Evolutionary conservation across 2,113 vertebrate genomes (phyloP).

Genomic region (Zeus faber): DNA sequence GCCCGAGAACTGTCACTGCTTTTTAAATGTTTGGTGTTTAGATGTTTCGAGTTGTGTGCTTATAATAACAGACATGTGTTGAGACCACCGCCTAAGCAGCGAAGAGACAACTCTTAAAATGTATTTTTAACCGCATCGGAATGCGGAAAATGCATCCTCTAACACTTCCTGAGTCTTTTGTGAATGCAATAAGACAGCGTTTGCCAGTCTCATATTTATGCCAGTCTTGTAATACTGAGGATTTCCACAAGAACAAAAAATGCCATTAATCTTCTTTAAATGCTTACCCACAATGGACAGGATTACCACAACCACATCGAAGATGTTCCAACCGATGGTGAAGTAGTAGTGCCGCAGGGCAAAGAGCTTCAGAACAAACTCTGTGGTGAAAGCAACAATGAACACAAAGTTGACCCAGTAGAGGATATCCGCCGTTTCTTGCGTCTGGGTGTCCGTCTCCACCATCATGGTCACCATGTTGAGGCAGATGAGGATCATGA

Average conservation of each 20-base stretch:
- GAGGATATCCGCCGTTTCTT: slow-evolving; percentile 89
- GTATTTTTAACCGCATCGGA: too few species aligned
- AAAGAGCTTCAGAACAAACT: slow-evolving; percentile 96
- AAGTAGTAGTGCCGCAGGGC: slow-evolving; percentile 96
- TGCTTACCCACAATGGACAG: slow-evolving; percentile 96
- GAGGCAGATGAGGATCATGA: slow-evolving; percentile 99
- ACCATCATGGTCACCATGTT: slow-evolving; percentile 99
- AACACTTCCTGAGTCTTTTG: neutral
- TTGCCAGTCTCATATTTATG: too few species aligned
- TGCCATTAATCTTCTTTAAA: slow-evolving; percentile 3
- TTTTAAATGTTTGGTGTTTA: too few species aligned
- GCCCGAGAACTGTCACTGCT: too few species aligned
- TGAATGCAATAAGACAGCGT: neutral
- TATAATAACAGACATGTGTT: too few species aligned
- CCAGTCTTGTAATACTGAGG: neutral
- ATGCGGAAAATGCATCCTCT: neutral
- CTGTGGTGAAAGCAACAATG: slow-evolving; percentile 92
- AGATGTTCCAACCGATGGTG: slow-evolving; percentile 98
- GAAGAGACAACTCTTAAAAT: too few species aligned
- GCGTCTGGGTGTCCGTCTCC: slow-evolving; percentile 91
- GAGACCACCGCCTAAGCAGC: too few species aligned
- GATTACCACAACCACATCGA: slow-evolving; percentile 98
- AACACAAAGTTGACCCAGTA: slow-evolving; percentile 98
- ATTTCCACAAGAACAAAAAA: neutral
- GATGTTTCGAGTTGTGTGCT: too few species aligned